phyloP scores from a whole-genome alignment of 2,113 vertebrate species.

The Diphyllodes magnificus region DNA sequence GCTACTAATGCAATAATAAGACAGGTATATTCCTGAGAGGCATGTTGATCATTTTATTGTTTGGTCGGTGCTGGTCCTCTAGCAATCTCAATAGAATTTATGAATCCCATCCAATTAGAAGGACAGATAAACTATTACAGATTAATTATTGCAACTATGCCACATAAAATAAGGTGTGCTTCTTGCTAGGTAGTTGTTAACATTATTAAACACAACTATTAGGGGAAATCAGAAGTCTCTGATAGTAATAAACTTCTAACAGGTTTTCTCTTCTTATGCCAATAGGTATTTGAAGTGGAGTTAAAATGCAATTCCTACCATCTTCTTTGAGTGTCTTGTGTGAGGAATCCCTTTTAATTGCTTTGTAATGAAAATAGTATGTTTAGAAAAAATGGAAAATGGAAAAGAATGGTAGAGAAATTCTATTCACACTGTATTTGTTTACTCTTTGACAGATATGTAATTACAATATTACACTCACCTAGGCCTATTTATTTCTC shows the following conservation, averaged over 20 bases:
- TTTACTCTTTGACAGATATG: neutral
- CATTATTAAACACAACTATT: neutral
- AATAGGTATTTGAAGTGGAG: neutral
- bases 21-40: neutral
- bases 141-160: neutral
- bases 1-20: neutral
- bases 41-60: neutral
- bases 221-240: neutral
- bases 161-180: neutral
- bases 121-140: neutral
- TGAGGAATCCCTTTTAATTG: neutral
- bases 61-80: neutral
- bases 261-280: neutral
- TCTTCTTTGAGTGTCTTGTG: neutral
- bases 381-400: neutral
- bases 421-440: neutral
- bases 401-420: neutral
- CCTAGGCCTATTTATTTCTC: neutral
- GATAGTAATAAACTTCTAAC: neutral
- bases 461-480: neutral
- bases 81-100: neutral
- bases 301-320: neutral
- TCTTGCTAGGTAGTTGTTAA: neutral
- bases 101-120: neutral
- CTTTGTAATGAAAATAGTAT: neutral